These are phyloP conservation scores for Thunnus maccoyii DNA, from an alignment of 2,113 vertebrate genomes.

Conservation along the genomic window DNA sequence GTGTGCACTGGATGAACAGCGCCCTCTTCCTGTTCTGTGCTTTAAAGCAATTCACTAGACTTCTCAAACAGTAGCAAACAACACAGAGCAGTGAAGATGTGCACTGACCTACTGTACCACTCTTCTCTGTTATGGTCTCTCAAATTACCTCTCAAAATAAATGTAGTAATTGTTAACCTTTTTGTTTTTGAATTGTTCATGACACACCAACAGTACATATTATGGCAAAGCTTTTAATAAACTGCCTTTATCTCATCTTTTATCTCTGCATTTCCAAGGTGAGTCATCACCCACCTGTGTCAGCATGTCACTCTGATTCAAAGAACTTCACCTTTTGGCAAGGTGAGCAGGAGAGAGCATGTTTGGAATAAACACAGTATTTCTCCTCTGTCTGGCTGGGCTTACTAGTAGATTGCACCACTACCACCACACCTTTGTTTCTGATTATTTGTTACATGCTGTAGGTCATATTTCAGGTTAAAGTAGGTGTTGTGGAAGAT, in stretches of 20 bases:
- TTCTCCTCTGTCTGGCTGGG: background rate
- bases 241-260: background rate
- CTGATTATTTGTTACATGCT: background rate
- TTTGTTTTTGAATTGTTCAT: background rate
- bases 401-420: background rate
- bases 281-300: conserved; percentile 99
- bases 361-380: background rate
- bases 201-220: background rate
- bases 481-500: conserved; percentile 2
- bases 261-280: conserved; percentile 83
- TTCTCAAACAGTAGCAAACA: background rate
- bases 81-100: background rate
- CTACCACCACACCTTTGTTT: background rate
- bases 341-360: conserved; percentile 84
- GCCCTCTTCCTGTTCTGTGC: background rate
- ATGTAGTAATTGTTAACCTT: background rate
- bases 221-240: conserved; percentile 6
- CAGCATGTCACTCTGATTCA: conserved; percentile 97
- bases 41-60: background rate
- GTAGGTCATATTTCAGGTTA: background rate
- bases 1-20: conserved; percentile 6
- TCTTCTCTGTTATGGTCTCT: background rate
- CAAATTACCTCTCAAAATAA: conserved; percentile 19
- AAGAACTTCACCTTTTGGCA: conserved; percentile 99
- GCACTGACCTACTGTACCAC: background rate